These are phyloP conservation scores for Tinamus guttatus DNA, from an alignment of 2,113 vertebrate genomes.

Conservation along the genomic window DNA sequence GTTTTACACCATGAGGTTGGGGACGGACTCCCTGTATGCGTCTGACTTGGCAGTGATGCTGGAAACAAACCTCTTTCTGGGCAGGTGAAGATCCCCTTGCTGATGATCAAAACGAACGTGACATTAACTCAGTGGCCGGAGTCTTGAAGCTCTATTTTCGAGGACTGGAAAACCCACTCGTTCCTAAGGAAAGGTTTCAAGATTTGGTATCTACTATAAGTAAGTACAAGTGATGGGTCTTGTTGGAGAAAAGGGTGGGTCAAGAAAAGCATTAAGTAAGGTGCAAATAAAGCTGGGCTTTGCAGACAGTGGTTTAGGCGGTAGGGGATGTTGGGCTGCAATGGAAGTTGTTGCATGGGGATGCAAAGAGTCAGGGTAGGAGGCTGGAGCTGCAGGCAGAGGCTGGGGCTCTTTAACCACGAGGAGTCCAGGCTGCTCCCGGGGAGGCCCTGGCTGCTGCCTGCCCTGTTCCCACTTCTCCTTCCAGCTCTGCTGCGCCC, in stretches of 20 bases:
- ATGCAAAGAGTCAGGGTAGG: not conserved
- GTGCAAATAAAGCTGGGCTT: not conserved
- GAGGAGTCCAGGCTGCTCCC: not conserved
- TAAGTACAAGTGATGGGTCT: slow-evolving; percentile 79
- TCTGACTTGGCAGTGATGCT: not conserved
- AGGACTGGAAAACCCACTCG: slow-evolving; percentile 95
- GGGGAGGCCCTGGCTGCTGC: not conserved
- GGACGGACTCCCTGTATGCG: not conserved
- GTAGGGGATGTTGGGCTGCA: not conserved
- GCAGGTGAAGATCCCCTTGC: slow-evolving; percentile 95
- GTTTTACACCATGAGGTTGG: not conserved
- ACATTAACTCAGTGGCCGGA: slow-evolving; percentile 97
- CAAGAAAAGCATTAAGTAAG: fast-evolving
- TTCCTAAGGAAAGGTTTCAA: slow-evolving; percentile 97
- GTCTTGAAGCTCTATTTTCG: slow-evolving; percentile 98
- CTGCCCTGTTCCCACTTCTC: not conserved
- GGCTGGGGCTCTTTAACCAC: not conserved
- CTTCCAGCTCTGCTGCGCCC: not conserved
- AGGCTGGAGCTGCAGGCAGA: not conserved
- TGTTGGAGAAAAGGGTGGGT: not conserved
- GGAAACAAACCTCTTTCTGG: not conserved
- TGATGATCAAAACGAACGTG: slow-evolving; percentile 93
- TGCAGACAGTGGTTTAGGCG: not conserved
- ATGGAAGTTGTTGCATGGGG: fast-evolving
- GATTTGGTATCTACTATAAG: slow-evolving; percentile 97